Evolutionary conservation across 2,113 vertebrate genomes (phyloP), one percentile per base, ranked within the genome.

Genomic region (Salvator merianae): DNA sequence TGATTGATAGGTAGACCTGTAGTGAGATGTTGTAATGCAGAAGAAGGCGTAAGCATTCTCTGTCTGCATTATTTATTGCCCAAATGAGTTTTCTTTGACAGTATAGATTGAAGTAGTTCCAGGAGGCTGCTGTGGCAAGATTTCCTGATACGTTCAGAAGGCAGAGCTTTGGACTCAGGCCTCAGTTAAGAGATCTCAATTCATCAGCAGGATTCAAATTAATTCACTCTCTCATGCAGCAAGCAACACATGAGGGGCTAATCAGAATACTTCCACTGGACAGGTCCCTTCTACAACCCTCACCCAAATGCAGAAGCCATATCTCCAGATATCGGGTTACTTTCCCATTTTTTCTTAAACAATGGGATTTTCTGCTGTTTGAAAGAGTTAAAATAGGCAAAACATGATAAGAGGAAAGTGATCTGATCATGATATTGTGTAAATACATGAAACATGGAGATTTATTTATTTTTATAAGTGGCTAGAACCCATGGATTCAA

Each of bases 51-150:
- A 20, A 73, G 81, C 79, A 73, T 81, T 66, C 53, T 63, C 40
- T 66, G 30, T 77, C 74, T 75, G 86, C 18, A 77, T 82, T 92
- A 82, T 91, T 88, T 87, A 90, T 84, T 81, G 83, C 80, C 84
- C 86, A 66, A 86, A 53, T 24, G 80, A 71, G 74, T 72, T 53
- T 81, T 62, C 50, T 22, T 66, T 72, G 80, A 71, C 66, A 66
- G n/a, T 47, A 22, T 77, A 50, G 79, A 62, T 50, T 63, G 66
- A 82, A 70, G 22, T 62, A 47, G 79, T 47, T 86, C n/a, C 79
- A 71, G 50, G 81, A 72, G 74, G 66, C 78, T 14, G 47, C 71
- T 77, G 53, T 59, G 77, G 66, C 62, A 75, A 74, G 40, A 76
- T 75, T 28, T 26, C n/a, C 59, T 85, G 34, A 50, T 34, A 16